Evolutionary conservation across 2,888 invertebrate species (phyloP).

Genomic region (Troides aeacus): DNA sequence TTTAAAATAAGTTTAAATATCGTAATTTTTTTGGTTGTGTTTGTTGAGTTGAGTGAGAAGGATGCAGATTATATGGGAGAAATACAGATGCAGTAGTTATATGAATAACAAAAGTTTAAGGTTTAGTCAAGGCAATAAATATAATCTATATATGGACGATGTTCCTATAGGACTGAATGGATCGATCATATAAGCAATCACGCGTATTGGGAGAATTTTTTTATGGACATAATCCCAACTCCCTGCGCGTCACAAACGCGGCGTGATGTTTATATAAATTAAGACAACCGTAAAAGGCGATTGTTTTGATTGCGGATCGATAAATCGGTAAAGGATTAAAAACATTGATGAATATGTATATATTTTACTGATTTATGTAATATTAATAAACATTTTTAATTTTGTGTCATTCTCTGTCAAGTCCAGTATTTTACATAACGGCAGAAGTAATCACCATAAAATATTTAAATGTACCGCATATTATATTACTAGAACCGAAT

Average conservation of each 20-base stretch:
- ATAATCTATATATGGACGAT: not conserved
- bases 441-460: not conserved
- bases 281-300: constrained; percentile 23
- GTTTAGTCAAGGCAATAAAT: not conserved
- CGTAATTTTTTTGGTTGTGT: too few relatives aligned
- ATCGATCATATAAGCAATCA: constrained; percentile 22
- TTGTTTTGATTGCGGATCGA: constrained; percentile 18
- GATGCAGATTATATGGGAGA: too few relatives aligned
- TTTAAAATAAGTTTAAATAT: too few relatives aligned
- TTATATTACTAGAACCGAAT: not conserved
- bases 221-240: constrained; percentile 2
- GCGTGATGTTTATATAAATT: constrained; percentile 19
- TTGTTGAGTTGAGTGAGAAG: too few relatives aligned
- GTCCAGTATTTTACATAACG: not conserved
- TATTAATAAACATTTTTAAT: not conserved
- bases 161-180: not conserved
- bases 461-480: not conserved
- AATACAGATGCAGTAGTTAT: too few relatives aligned
- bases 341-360: not conserved
- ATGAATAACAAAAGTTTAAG: not conserved
- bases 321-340: not conserved
- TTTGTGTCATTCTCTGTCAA: not conserved
- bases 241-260: constrained; percentile 15
- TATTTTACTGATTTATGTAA: not conserved
- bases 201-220: constrained; percentile 1